phyloP scores from a whole-genome alignment of 2,797 vertebrate species.

The Syncerus caffer region DNA sequence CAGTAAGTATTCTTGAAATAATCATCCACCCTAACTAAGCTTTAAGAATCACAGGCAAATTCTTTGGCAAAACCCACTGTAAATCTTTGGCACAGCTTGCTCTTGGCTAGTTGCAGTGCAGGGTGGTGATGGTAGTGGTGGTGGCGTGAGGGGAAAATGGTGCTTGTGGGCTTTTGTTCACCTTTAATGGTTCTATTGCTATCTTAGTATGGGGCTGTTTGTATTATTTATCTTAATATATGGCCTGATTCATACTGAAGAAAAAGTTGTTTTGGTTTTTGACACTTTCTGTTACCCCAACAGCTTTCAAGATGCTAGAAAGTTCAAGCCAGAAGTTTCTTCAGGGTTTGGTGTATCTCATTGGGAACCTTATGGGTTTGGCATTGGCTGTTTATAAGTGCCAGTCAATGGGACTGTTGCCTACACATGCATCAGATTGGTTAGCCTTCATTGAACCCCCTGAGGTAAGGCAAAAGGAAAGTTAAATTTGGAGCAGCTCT shows the following conservation, averaged over 20 bases:
- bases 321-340: conserved; percentile 97
- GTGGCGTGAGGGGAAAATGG: background rate
- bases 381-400: conserved; percentile 97
- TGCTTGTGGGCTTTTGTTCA: background rate
- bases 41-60: conserved; percentile 27
- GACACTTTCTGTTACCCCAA: background rate
- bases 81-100: background rate
- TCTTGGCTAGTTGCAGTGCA: background rate
- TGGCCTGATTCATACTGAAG: background rate
- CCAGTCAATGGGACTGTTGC: conserved; percentile 97
- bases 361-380: conserved; percentile 94
- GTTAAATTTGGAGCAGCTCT: conserved; percentile 2
- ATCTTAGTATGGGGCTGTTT: background rate
- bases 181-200: background rate
- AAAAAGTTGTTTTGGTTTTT: conserved; percentile 17
- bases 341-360: conserved; percentile 94
- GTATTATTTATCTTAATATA: background rate
- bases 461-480: conserved; percentile 84
- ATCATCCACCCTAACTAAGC: background rate
- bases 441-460: conserved; percentile 96
- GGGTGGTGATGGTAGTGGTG: background rate
- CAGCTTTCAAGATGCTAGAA: conserved; percentile 97
- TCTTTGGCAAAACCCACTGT: background rate
- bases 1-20: conserved; percentile 86
- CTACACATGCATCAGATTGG: conserved; percentile 98